Percentiles rank a stretch among this genome's conserved stretches.
These are phyloP conservation scores for Bucorvus abyssinicus DNA, from an alignment of 2,797 vertebrate genomes.

Conservation along the genomic window DNA sequence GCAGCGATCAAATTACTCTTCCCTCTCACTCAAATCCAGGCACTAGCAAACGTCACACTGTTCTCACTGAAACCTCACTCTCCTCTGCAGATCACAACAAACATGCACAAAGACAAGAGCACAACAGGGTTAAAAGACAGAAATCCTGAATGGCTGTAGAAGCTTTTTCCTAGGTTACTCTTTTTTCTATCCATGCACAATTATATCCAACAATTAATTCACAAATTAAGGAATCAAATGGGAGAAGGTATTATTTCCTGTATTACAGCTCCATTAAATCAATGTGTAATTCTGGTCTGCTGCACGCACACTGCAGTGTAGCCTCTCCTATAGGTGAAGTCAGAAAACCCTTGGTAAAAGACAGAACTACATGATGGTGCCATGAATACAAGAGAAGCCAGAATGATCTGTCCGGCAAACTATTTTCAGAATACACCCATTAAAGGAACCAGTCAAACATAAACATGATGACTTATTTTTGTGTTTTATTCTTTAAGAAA, in stretches of 20 bases:
- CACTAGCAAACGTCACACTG: not conserved
- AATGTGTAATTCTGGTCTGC: not conserved
- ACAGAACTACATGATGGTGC: not conserved
- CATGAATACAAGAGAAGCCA: not conserved
- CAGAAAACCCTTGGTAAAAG: not conserved
- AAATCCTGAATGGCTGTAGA: not conserved
- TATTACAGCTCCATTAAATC: not conserved
- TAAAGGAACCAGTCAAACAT: not conserved
- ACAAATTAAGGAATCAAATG: not conserved
- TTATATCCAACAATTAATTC: not conserved
- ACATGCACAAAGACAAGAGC: accelerated
- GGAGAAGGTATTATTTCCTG: not conserved
- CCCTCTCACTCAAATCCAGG: not conserved
- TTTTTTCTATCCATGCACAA: not conserved
- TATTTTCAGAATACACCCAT: not conserved
- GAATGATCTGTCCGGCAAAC: not conserved
- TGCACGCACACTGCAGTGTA: not conserved
- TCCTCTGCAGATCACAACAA: not conserved
- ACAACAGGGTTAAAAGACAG: not conserved
- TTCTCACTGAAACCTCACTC: not conserved
- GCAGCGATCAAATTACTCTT: not conserved
- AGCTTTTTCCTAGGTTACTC: not conserved
- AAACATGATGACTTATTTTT: not conserved
- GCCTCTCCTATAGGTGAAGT: not conserved
- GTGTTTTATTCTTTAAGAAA: not conserved